Evolutionary conservation across 2,113 vertebrate species (phyloP).

Genomic region (Pangasianodon gigas): DNA sequence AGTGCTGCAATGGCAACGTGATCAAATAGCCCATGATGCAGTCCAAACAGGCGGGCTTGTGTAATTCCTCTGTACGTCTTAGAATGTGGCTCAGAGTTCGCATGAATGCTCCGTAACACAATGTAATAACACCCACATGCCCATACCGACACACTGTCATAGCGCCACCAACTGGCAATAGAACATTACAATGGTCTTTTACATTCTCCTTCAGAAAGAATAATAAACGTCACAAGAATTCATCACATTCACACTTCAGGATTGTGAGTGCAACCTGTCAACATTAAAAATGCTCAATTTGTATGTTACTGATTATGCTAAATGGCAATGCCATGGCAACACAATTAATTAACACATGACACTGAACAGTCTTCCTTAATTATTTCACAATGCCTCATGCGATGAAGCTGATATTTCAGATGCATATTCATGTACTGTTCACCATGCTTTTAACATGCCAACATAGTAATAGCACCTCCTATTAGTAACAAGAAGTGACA

Average conservation of each 20-base stretch:
- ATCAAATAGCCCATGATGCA: neutral
- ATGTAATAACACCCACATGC: neutral
- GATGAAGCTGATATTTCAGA: neutral
- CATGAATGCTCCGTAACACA: neutral
- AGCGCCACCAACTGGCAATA: too few relatives aligned
- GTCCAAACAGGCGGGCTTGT: neutral
- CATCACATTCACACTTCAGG: too few relatives aligned
- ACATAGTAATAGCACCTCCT: neutral
- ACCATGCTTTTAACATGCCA: neutral
- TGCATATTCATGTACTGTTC: neutral
- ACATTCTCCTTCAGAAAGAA: neutral
- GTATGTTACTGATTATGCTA: too few relatives aligned
- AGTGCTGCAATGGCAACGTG: too few relatives aligned
- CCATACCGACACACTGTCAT: neutral
- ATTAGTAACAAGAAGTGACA: neutral
- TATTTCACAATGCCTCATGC: neutral
- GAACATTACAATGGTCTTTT: neutral
- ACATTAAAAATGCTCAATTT: neutral
- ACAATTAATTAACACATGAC: neutral
- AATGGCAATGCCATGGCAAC: too few relatives aligned
- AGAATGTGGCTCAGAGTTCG: neutral
- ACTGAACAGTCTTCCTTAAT: neutral
- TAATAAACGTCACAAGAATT: too few relatives aligned
- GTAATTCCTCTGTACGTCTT: neutral
- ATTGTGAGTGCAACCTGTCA: neutral